Percentiles rank a stretch among this genome's conserved stretches.
These are phyloP conservation scores for Tachycineta bicolor DNA, from an alignment of 2,113 vertebrate genomes.

Conservation along the genomic window DNA sequence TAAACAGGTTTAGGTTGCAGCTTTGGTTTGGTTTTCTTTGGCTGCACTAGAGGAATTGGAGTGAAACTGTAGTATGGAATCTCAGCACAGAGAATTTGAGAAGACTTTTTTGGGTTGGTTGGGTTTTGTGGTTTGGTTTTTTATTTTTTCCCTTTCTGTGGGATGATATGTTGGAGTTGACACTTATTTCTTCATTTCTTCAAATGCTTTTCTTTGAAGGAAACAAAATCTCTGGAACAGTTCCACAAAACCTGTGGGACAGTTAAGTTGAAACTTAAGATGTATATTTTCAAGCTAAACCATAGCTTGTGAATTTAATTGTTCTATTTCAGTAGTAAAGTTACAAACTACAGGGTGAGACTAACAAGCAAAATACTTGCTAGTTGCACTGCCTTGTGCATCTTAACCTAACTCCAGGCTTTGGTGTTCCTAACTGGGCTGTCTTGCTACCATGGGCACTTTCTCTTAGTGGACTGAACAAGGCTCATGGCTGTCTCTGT, in stretches of 20 bases:
- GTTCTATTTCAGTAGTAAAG: not conserved
- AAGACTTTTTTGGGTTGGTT: not conserved
- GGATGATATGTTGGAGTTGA: not conserved
- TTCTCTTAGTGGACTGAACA: not conserved
- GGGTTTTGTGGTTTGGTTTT: not conserved
- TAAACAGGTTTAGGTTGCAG: not conserved
- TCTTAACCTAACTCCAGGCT: not conserved
- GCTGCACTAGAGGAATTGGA: not conserved
- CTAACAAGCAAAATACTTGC: not conserved
- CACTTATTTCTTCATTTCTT: not conserved
- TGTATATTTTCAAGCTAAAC: not conserved
- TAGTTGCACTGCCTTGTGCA: not conserved
- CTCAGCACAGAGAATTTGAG: not conserved
- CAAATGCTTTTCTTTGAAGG: not conserved
- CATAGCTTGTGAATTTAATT: not conserved
- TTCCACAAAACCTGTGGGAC: not conserved
- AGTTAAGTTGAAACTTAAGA: not conserved
- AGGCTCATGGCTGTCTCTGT: accelerated
- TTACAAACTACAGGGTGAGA: not conserved
- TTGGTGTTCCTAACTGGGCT: not conserved
- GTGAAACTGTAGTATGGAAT: not conserved
- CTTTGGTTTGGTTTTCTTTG: not conserved
- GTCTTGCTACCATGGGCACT: not conserved
- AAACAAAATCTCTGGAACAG: not conserved
- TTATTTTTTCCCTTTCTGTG: not conserved